A percentile compares a stretch with the other conserved stretches of the same genome.
These are phyloP conservation scores for Baronia brevicornis DNA, from an alignment of 2,888 invertebrate species.

Conservation along the genomic window DNA sequence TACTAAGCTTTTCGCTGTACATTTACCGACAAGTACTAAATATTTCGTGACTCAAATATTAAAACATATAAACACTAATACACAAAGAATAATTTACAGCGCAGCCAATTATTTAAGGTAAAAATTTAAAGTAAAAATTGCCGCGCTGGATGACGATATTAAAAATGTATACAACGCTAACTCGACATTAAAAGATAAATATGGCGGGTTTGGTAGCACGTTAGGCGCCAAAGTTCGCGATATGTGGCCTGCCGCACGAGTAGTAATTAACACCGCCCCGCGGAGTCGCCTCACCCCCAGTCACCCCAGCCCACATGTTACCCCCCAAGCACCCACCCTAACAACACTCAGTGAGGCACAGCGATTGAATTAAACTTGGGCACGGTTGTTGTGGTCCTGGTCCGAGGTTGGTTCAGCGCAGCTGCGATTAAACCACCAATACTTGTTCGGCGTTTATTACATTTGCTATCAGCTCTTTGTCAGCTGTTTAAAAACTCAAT, in stretches of 20 bases:
- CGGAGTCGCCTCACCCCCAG: constrained; percentile 22
- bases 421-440: constrained; percentile 67
- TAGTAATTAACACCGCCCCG: constrained; percentile 70
- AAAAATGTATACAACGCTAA: constrained; percentile 31
- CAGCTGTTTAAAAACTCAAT: no score
- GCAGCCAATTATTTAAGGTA: neutral
- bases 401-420: constrained; percentile 66
- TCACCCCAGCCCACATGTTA: constrained; percentile 14
- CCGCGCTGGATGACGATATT: neutral
- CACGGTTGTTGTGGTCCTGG: constrained; percentile 68
- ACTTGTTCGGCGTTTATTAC: constrained; percentile 64
- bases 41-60: no score
- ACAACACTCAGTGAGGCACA: constrained; percentile 50
- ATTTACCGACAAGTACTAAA: constrained; percentile 1
- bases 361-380: constrained; percentile 74
- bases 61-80: constrained; percentile 4
- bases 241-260: constrained; percentile 69
- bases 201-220: constrained; percentile 44
- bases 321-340: constrained; percentile 21
- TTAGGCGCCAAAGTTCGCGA: constrained; percentile 69
- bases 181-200: constrained; percentile 61
- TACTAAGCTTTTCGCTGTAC: no score
- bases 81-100: neutral
- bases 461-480: constrained; percentile 40
- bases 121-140: no score